Conservation (phyloP, 2,888 invertebrate genomes). For the Orchestes rusci region DNA sequence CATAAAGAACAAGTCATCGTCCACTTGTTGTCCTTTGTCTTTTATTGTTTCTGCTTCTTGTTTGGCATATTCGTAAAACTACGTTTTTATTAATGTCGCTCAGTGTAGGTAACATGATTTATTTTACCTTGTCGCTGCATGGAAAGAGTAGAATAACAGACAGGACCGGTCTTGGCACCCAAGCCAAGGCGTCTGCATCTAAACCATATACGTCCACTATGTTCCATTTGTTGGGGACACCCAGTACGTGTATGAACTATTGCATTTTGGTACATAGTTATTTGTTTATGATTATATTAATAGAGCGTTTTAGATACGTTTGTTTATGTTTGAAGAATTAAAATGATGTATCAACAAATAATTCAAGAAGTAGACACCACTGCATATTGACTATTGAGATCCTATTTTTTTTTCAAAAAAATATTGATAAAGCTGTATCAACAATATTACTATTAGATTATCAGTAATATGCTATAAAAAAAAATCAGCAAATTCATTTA, state of each 20-base stretch:
- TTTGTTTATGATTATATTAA: neutral
- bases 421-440: neutral
- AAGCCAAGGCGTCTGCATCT: constrained; percentile 77
- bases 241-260: constrained; percentile 70
- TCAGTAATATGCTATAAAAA: neutral
- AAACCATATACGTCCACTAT: constrained; percentile 89
- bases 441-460: neutral
- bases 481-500: constrained; percentile 39
- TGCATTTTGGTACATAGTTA: neutral
- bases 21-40: constrained; percentile 56
- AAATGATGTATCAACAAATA: too few relatives aligned
- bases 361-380: too few relatives aligned
- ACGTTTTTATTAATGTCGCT: constrained; percentile 12
- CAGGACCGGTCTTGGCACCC: constrained; percentile 80
- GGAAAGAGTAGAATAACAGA: constrained; percentile 88
- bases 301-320: too few relatives aligned
- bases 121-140: constrained; percentile 60
- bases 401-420: too few relatives aligned
- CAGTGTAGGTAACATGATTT: neutral
- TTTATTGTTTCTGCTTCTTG: constrained; percentile 60
- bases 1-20: constrained; percentile 73
- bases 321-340: too few relatives aligned
- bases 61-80: constrained; percentile 64
- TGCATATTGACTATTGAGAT: too few relatives aligned
- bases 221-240: constrained; percentile 71